Evolutionary conservation across 2,888 invertebrate species (phyloP), one percentile per base, ranked within the genome.

Genomic region (Polymixis flavicincta): DNA sequence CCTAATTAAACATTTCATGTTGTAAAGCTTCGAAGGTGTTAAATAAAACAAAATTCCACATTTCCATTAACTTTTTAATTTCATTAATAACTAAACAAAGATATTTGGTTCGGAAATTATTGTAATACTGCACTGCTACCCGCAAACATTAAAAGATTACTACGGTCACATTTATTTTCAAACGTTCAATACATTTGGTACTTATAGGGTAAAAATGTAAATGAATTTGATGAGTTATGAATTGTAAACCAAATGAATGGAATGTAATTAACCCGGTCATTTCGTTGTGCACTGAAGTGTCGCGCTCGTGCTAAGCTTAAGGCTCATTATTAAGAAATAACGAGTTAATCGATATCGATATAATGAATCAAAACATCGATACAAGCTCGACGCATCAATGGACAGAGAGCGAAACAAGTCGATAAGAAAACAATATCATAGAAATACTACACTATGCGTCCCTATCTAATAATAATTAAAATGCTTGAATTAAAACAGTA

Each of bases 51-150:
- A 76, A 71, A 70, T 57, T 50, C 17, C 84, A 89, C 87, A 88
- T 90, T 90, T 87, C 87, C 89, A 88, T 89, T 90, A 93, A 92
- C 90, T 92, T 88, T 86, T 94, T 93, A 93, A 91, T 89, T 93
- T 92, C 74, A 90, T 88, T 90, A 86, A 73, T 82, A 88, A 87
- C 83, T 89, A 88, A 90, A 90, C 91, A 86, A 89, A 90, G 89
- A 90, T 92, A 92, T 93, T 95, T 95, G 94, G 93, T 95, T 94
- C 92, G 91, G 93, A 93, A 94, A 93, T 90, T 78, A 88, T 82
- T 89, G 85, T 93, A 94, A 95, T 93, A 94, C 92, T 93, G 94
- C 84, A 84, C 85, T 85, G 81, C 88, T 89, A 90, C 85, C 84
- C 84, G 84, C 84, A 85, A 87, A 89, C 88, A 88, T 88, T 86